Percentiles rank a stretch among this genome's conserved stretches.
These are phyloP conservation scores for Colistium nudipinnis DNA, from an alignment of 2,113 vertebrate species.

Conservation along the genomic window DNA sequence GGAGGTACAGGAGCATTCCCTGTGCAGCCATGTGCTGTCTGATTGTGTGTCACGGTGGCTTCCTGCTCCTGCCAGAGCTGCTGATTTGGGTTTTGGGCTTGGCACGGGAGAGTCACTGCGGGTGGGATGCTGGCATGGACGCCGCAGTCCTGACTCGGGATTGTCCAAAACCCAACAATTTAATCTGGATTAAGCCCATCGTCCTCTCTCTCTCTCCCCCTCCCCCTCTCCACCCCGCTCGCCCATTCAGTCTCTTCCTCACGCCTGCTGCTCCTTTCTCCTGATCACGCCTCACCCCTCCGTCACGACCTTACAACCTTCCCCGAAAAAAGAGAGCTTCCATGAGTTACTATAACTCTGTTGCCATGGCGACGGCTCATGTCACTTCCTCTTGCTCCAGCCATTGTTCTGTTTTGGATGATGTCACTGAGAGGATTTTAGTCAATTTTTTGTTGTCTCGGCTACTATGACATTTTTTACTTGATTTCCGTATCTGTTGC, in stretches of 20 bases:
- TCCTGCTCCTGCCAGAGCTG: conserved; percentile 70
- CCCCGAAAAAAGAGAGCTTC: not conserved
- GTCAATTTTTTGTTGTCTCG: conserved; percentile 52
- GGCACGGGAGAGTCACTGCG: conserved; percentile 45
- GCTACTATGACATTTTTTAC: conserved; percentile 32
- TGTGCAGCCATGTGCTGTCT: conserved; percentile 42
- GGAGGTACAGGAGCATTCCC: conserved; percentile 47
- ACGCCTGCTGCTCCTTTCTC: conserved; percentile 52
- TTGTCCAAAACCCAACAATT: conserved; percentile 75
- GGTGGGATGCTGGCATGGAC: conserved; percentile 56
- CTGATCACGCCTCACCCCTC: conserved; percentile 42
- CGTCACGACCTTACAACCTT: conserved; percentile 23
- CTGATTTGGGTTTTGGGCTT: conserved; percentile 66
- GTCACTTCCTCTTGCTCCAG: conserved; percentile 12
- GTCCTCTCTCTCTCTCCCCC: conserved; percentile 52
- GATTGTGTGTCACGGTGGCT: conserved; percentile 70
- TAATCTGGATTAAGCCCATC: conserved; percentile 79
- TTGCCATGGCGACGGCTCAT: conserved; percentile 53
- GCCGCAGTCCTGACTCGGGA: conserved; percentile 59
- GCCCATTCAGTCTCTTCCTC: conserved; percentile 32
- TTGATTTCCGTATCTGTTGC: conserved; percentile 53
- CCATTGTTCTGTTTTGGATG: conserved; percentile 21
- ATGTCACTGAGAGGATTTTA: conserved; percentile 38
- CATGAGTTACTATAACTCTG: conserved; percentile 25
- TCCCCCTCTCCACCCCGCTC: conserved; percentile 16